A percentile compares a stretch with the other conserved stretches of the same genome.
Evolutionary conservation across 2,797 vertebrate species (phyloP).

Genomic region (Pangasius mekongensis): DNA sequence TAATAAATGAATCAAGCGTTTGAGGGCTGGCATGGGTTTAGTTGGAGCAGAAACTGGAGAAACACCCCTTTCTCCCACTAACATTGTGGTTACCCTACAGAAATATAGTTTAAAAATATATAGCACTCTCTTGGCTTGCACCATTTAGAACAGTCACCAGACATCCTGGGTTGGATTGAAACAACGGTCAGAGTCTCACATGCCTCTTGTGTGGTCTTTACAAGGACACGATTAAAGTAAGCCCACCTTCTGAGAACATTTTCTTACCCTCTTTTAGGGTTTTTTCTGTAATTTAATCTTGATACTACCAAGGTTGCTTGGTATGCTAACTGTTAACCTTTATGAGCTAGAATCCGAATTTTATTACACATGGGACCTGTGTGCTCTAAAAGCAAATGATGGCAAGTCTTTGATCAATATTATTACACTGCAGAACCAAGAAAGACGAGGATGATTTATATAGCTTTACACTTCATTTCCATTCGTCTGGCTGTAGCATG

Average conservation of each 20-base stretch:
- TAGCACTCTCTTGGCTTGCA: slow-evolving; percentile 17
- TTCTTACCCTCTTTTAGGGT: slow-evolving; percentile 1
- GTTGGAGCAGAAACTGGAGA: slow-evolving; percentile 32
- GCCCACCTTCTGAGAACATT: slow-evolving; percentile 52
- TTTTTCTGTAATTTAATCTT: slow-evolving; percentile 9
- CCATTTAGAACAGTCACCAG: slow-evolving; percentile 33
- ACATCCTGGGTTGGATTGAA: slow-evolving; percentile 38
- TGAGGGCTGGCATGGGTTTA: slow-evolving; percentile 28
- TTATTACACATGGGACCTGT: slow-evolving; percentile 34
- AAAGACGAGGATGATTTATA: slow-evolving; percentile 14
- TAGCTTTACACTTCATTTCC: slow-evolving; percentile 17
- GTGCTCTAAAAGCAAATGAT: slow-evolving; percentile 45
- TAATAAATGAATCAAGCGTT: slow-evolving; percentile 29
- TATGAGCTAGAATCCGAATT: slow-evolving; percentile 49
- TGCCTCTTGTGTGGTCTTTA: slow-evolving; percentile 68
- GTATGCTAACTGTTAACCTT: slow-evolving; percentile 58
- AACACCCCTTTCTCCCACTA: slow-evolving; percentile 33
- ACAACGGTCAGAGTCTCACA: slow-evolving; percentile 14
- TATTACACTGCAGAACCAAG: not conserved
- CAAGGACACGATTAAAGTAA: slow-evolving; percentile 56
- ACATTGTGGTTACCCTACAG: slow-evolving; percentile 37
- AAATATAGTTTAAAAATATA: slow-evolving; percentile 33
- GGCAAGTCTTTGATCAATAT: slow-evolving; percentile 29
- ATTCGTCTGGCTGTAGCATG: slow-evolving; percentile 22
- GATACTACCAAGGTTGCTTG: slow-evolving; percentile 13